These are phyloP conservation scores for Darevskia mixta DNA, from an alignment of 2,797 vertebrate species.

Conservation along the genomic window DNA sequence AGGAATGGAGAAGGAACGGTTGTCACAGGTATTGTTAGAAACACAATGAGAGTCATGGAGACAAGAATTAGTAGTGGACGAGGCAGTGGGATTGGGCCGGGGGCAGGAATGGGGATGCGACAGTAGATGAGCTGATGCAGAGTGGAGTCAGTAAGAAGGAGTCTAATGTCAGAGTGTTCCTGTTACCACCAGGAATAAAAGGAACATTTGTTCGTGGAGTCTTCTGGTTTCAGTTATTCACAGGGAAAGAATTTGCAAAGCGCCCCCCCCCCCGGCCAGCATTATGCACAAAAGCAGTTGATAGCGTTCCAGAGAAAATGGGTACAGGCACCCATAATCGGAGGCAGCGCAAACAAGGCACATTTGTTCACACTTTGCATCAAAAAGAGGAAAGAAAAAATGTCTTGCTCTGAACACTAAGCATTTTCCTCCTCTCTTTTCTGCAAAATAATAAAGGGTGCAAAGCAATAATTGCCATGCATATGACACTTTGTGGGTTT, in stretches of 20 bases:
- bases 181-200: not conserved
- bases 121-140: not conserved
- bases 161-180: not conserved
- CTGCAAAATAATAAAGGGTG: not conserved
- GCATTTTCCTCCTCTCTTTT: too few species aligned
- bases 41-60: not conserved
- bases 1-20: not conserved
- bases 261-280: not conserved
- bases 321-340: not conserved
- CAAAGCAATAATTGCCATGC: not conserved
- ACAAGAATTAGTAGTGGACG: not conserved
- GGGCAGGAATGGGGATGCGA: too few species aligned
- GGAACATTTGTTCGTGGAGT: not conserved
- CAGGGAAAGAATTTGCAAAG: not conserved
- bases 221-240: constrained; percentile 18
- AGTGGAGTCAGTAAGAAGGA: not conserved
- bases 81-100: not conserved
- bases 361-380: not conserved
- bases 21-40: not conserved
- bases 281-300: constrained; percentile 13
- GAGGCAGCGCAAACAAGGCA: not conserved
- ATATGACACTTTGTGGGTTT: not conserved
- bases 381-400: not conserved
- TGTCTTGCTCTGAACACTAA: too few species aligned
- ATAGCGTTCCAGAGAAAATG: not conserved